Conservation (phyloP, 2,113 vertebrate genomes). For the Scopus umbretta region DNA sequence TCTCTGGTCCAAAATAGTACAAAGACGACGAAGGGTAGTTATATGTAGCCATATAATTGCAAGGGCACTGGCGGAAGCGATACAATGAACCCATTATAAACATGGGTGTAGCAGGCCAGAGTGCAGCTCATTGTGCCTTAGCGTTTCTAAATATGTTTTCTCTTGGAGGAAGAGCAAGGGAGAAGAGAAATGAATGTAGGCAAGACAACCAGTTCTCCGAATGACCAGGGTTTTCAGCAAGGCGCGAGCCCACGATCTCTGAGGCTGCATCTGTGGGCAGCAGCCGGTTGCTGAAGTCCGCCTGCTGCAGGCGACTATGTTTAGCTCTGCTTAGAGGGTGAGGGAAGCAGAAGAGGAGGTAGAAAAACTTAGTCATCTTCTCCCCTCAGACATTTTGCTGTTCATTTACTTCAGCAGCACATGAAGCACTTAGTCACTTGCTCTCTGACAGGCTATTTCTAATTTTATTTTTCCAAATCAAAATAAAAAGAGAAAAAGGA, state of each 20-base stretch:
- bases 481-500: background rate
- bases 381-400: constrained; percentile 19
- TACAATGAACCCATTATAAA: constrained; percentile 32
- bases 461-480: background rate
- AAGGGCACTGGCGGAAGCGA: background rate
- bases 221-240: background rate
- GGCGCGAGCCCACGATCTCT: background rate
- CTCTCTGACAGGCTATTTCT: background rate
- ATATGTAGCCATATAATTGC: background rate
- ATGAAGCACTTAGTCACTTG: constrained; percentile 5
- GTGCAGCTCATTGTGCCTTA: background rate
- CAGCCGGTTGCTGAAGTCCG: background rate
- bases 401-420: constrained; percentile 2
- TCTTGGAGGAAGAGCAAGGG: background rate
- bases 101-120: background rate
- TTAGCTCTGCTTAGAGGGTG: background rate
- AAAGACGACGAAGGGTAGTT: background rate
- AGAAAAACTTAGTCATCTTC: constrained; percentile 41
- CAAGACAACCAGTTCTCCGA: background rate
- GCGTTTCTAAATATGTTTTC: background rate
- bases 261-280: background rate
- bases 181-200: background rate
- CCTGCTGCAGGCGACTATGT: background rate
- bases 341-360: constrained; percentile 28
- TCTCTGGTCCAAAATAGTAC: constrained; percentile 30